These are phyloP conservation scores for Zaprionus inermis DNA, from an alignment of 1,140 invertebrate genomes.

Conservation along the genomic window DNA sequence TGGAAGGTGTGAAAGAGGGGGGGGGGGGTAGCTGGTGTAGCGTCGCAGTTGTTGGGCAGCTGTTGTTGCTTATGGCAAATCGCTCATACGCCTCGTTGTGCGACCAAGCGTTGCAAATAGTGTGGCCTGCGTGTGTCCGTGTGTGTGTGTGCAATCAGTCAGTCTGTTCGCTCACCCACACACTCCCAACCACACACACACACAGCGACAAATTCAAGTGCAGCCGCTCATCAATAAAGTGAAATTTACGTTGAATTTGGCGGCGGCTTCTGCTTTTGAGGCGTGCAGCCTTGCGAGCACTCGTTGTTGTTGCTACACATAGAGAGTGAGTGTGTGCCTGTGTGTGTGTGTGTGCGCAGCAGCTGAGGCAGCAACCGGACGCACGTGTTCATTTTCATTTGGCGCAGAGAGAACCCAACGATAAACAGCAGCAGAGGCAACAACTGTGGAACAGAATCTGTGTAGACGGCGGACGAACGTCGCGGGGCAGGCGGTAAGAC, in stretches of 20 bases:
- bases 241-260: constrained; percentile 61
- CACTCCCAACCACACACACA: constrained; percentile 35
- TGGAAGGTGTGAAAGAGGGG: too few species aligned
- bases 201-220: constrained; percentile 68
- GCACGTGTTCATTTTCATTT: constrained; percentile 82
- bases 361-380: constrained; percentile 76
- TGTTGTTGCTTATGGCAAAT: constrained; percentile 72
- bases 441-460: constrained; percentile 63
- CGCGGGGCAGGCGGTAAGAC: constrained; percentile 3
- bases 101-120: constrained; percentile 72
- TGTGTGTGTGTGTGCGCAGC: constrained; percentile 22
- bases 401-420: constrained; percentile 73
- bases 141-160: constrained; percentile 27
- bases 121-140: constrained; percentile 27
- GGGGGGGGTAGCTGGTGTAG: too few species aligned
- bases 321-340: neutral
- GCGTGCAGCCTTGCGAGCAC: constrained; percentile 51
- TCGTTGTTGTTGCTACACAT: constrained; percentile 23
- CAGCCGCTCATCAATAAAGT: constrained; percentile 74
- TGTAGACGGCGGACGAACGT: constrained; percentile 48
- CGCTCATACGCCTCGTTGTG: constrained; percentile 77
- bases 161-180: constrained; percentile 8
- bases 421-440: constrained; percentile 65
- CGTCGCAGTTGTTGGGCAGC: constrained; percentile 18
- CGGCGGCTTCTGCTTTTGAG: constrained; percentile 33